Evolutionary conservation across 2,888 invertebrate species (phyloP).

Genomic region (Sycophila texana): DNA sequence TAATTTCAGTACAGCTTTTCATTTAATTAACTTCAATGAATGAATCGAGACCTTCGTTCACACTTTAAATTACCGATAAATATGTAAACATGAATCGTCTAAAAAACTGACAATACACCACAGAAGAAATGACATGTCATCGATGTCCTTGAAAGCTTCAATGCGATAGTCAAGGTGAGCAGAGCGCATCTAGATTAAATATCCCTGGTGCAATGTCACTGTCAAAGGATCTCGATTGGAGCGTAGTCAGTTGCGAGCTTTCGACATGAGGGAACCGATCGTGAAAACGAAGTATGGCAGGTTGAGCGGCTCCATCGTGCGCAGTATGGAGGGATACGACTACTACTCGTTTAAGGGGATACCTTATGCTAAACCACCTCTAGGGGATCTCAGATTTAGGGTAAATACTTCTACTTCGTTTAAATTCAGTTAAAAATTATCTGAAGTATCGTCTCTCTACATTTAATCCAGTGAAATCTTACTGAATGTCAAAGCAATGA

Average conservation of each 20-base stretch:
- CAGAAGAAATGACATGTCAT: slow-evolving; percentile 28
- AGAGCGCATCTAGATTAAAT: no score
- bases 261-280: slow-evolving; percentile 45
- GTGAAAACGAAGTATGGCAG: slow-evolving; percentile 42
- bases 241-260: neutral
- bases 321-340: slow-evolving; percentile 43
- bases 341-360: slow-evolving; percentile 54
- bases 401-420: slow-evolving; percentile 10
- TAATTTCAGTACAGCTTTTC: no score
- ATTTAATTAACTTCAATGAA: no score
- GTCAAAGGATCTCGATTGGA: neutral
- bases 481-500: no score
- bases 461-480: no score
- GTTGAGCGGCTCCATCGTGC: slow-evolving; percentile 37
- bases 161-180: neutral
- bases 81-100: slow-evolving; percentile 10
- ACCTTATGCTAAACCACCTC: slow-evolving; percentile 52
- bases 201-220: neutral
- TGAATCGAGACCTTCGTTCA: no score
- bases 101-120: slow-evolving; percentile 13
- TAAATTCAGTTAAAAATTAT: no score
- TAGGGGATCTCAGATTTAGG: slow-evolving; percentile 53
- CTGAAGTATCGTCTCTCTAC: no score
- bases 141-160: neutral
- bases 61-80: no score